Evolutionary conservation across 2,113 vertebrate species (phyloP).

Genomic region (Jacana jacana): DNA sequence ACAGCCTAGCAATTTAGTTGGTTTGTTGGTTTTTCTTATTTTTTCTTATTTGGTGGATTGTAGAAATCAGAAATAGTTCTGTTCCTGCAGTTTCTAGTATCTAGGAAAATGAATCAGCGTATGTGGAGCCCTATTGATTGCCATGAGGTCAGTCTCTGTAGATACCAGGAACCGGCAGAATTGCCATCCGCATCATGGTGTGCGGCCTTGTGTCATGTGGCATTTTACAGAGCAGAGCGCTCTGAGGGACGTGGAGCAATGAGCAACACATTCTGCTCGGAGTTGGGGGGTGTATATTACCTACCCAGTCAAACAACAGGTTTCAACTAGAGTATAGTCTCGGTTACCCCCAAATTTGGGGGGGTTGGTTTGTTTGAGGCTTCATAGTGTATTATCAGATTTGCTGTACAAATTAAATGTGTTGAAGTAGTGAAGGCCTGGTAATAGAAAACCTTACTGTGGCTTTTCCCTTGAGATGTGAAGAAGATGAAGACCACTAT

Average conservation of each 20-base stretch:
- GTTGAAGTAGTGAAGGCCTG: background rate
- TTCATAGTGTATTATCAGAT: background rate
- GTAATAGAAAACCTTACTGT: background rate
- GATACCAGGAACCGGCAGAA: background rate
- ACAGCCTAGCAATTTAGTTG: background rate
- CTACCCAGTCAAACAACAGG: background rate
- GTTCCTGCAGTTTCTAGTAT: background rate
- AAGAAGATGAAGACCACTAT: background rate
- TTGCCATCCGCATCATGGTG: background rate
- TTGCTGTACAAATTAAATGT: background rate
- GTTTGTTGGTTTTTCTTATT: background rate
- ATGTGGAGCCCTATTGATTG: background rate
- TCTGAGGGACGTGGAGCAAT: background rate
- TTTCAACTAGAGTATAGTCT: background rate
- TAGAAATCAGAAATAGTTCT: background rate
- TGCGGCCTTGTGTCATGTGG: background rate
- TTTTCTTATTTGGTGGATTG: background rate
- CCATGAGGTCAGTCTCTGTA: background rate
- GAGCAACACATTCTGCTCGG: rapidly evolving
- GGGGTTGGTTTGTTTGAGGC: background rate
- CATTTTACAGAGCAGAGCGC: background rate
- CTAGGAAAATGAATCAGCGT: background rate
- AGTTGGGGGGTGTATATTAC: background rate
- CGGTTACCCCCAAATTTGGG: background rate
- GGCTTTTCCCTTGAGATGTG: background rate